A percentile compares a stretch with the other conserved stretches of the same genome.
These are phyloP conservation scores for Chiloscyllium plagiosum DNA, from an alignment of 2,113 vertebrate genomes.

Conservation along the genomic window DNA sequence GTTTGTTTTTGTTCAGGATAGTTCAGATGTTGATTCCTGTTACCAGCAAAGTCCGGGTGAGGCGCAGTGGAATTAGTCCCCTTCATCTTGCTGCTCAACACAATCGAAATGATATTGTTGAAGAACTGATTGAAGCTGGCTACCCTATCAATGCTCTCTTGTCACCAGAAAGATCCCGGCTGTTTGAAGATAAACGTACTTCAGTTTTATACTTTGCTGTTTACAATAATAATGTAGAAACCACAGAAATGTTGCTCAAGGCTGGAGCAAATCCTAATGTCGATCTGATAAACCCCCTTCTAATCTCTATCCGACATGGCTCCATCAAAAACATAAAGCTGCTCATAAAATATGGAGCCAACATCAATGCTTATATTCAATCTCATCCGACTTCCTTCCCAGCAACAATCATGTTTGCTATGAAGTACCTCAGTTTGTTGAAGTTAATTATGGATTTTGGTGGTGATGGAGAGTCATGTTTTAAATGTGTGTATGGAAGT, in stretches of 20 bases:
- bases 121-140: conserved; percentile 68
- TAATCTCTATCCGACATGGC: conserved; percentile 77
- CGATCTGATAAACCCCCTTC: conserved; percentile 78
- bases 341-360: conserved; percentile 78
- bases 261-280: conserved; percentile 81
- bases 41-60: conserved; percentile 71
- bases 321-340: conserved; percentile 68
- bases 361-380: conserved; percentile 66
- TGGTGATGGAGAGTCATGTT: conserved; percentile 73
- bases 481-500: conserved; percentile 68
- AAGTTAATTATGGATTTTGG: conserved; percentile 80
- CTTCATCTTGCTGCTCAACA: conserved; percentile 80
- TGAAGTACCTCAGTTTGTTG: conserved; percentile 71
- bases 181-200: conserved; percentile 82
- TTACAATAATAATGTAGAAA: conserved; percentile 70
- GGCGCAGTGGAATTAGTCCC: conserved; percentile 79
- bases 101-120: conserved; percentile 71
- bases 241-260: conserved; percentile 66
- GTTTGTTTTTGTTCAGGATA: conserved; percentile 57
- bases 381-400: conserved; percentile 76
- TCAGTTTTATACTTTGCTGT: conserved; percentile 79
- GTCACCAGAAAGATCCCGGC: conserved; percentile 64
- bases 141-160: conserved; percentile 78
- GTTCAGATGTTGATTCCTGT: conserved; percentile 74
- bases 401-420: conserved; percentile 73